Conservation (phyloP, 2,888 invertebrate species). For the Osmoderma eremita region DNA sequence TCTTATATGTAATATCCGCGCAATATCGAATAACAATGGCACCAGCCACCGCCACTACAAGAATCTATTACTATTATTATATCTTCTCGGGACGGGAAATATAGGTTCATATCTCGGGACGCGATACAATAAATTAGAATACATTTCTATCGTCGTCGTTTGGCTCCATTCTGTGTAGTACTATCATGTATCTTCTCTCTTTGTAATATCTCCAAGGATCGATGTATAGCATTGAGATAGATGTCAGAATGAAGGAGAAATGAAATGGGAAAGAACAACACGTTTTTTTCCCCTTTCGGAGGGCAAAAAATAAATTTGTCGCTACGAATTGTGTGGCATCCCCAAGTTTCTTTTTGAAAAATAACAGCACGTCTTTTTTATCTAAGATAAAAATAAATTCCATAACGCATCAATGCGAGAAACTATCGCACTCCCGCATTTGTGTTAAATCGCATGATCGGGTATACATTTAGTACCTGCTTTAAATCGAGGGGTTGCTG, state of each 20-base stretch:
- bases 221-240: slow-evolving; percentile 5
- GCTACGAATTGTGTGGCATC: no score
- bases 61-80: slow-evolving; percentile 36
- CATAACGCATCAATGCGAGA: no score
- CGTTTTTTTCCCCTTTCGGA: neutral
- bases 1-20: slow-evolving; percentile 49
- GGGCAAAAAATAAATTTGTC: no score
- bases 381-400: no score
- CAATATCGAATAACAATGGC: slow-evolving; percentile 47
- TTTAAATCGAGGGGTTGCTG: no score
- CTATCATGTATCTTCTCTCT: slow-evolving; percentile 10
- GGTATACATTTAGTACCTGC: no score
- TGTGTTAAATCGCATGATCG: no score
- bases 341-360: no score
- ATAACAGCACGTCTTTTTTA: no score
- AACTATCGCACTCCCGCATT: no score
- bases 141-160: slow-evolving; percentile 23
- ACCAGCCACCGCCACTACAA: slow-evolving; percentile 27
- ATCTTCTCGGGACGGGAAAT: slow-evolving; percentile 22
- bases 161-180: no score
- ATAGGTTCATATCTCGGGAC: slow-evolving; percentile 34
- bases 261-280: neutral
- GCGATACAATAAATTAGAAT: slow-evolving; percentile 35
- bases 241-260: neutral
- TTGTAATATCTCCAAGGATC: slow-evolving; percentile 20